Evolutionary conservation across 2,888 invertebrate species (phyloP).

Genomic region (Euspilapteryx auroguttella): DNA sequence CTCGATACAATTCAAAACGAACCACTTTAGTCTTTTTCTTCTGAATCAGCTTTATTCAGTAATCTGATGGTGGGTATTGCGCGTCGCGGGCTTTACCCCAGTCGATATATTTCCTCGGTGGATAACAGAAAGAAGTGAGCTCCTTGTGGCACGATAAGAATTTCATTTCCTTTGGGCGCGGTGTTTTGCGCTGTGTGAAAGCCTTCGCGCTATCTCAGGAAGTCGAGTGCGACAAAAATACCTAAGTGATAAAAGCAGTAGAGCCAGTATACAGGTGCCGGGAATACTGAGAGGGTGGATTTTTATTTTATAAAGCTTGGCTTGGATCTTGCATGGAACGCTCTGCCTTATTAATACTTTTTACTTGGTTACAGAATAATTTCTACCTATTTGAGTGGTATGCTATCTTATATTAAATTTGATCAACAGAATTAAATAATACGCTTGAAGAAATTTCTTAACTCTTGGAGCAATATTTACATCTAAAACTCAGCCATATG

Average conservation of each 20-base stretch:
- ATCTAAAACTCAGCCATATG: too few relatives aligned
- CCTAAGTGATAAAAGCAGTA: constrained; percentile 51
- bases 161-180: constrained; percentile 52
- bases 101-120: constrained; percentile 46
- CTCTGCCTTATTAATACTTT: constrained; percentile 23
- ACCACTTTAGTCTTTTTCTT: too few relatives aligned
- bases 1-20: too few relatives aligned
- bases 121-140: constrained; percentile 51
- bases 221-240: constrained; percentile 48
- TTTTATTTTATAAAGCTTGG: constrained; percentile 16
- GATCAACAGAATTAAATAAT: too few relatives aligned
- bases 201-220: constrained; percentile 45
- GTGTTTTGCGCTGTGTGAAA: constrained; percentile 18
- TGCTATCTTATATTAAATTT: too few relatives aligned
- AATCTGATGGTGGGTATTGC: constrained; percentile 46
- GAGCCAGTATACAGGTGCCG: constrained; percentile 21
- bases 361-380: too few relatives aligned
- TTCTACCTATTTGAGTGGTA: too few relatives aligned
- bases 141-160: constrained; percentile 56
- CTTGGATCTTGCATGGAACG: constrained; percentile 9
- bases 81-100: constrained; percentile 20
- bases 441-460: too few relatives aligned
- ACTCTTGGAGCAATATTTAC: too few relatives aligned
- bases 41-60: constrained; percentile 24
- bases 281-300: constrained; percentile 16